Evolutionary conservation across 2,113 vertebrate species (phyloP).

Genomic region (Lepidiolamprologus cunningtoni): DNA sequence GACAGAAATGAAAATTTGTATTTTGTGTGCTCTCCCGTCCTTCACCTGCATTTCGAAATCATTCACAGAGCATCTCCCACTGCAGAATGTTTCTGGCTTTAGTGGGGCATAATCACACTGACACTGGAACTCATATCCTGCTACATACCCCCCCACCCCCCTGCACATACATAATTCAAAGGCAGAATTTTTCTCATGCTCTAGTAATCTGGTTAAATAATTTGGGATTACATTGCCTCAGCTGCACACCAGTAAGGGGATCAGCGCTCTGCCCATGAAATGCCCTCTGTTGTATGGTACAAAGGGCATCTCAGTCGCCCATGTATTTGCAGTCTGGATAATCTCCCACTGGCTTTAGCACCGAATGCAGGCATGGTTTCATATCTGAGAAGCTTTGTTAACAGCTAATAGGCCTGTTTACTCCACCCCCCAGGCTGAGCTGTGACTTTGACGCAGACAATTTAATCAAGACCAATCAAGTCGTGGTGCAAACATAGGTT

Average conservation of each 20-base stretch:
- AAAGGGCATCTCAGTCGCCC: constrained; percentile 53
- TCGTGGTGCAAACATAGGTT: neutral
- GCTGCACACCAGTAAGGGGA: constrained; percentile 53
- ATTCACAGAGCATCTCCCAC: neutral
- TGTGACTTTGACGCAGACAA: constrained; percentile 32
- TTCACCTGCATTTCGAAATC: neutral
- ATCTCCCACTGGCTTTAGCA: constrained; percentile 54
- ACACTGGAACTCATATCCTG: constrained; percentile 20
- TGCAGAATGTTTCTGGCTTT: neutral
- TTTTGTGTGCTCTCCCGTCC: neutral
- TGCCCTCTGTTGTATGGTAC: constrained; percentile 59
- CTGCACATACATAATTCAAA: constrained; percentile 48
- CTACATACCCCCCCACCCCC: neutral
- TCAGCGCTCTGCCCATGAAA: constrained; percentile 61
- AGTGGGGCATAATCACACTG: neutral
- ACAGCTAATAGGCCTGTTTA: constrained; percentile 44
- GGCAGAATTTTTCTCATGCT: constrained; percentile 47
- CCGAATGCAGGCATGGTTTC: constrained; percentile 30
- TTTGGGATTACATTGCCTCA: constrained; percentile 66
- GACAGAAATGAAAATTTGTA: neutral
- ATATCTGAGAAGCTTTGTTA: constrained; percentile 49
- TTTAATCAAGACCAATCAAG: constrained; percentile 33
- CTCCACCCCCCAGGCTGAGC: constrained; percentile 14
- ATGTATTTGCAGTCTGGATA: constrained; percentile 56
- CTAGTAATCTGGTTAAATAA: constrained; percentile 71